Evolutionary conservation across 2,888 invertebrate species (phyloP).

Genomic region (Watsonalla cultraria): DNA sequence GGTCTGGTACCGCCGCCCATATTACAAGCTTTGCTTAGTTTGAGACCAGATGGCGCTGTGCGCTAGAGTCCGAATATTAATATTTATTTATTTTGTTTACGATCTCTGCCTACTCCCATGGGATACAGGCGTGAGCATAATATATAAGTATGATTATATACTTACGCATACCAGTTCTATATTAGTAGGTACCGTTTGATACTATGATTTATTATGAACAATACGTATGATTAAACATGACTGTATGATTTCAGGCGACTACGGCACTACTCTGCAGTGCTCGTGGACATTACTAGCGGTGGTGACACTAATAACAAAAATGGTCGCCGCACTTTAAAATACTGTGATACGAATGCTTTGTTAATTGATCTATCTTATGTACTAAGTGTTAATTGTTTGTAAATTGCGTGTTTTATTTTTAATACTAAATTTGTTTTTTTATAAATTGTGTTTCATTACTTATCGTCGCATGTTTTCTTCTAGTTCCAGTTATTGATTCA

Average conservation of each 20-base stretch:
- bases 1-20: too few species aligned
- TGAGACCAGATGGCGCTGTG: too few species aligned
- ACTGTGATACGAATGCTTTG: conserved; percentile 40
- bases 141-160: too few species aligned
- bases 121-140: too few species aligned
- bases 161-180: too few species aligned
- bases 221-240: not conserved
- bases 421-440: not conserved
- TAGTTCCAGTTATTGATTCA: too few species aligned
- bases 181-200: too few species aligned
- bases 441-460: not conserved
- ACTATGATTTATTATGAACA: not conserved
- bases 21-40: too few species aligned
- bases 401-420: conserved; percentile 14
- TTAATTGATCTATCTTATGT: conserved; percentile 11
- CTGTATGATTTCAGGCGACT: conserved; percentile 18
- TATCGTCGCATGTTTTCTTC: not conserved
- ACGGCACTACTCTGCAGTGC: conserved; percentile 13
- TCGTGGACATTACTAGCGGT: conserved; percentile 22
- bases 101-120: too few species aligned
- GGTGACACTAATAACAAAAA: conserved; percentile 11
- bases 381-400: conserved; percentile 33
- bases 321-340: conserved; percentile 1
- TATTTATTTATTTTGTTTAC: too few species aligned
- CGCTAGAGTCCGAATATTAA: too few species aligned